Evolutionary conservation across 1,140 invertebrate species (phyloP).

Genomic region (Macrocentrus cingulum): DNA sequence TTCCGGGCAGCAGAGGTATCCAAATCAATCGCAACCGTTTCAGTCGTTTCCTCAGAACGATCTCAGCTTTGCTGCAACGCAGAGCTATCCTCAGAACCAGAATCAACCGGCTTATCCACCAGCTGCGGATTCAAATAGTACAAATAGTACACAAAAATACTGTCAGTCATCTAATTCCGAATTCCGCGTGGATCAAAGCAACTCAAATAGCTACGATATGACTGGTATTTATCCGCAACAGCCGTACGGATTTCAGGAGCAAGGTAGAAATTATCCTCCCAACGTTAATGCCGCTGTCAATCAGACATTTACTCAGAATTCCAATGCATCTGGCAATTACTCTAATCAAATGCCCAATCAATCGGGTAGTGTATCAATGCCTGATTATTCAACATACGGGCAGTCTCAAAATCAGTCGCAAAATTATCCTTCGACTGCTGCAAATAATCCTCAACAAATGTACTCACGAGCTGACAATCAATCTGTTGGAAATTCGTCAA

Average conservation of each 20-base stretch:
- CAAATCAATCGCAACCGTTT: constrained; percentile 44
- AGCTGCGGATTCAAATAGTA: constrained; percentile 38
- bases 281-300: constrained; percentile 43
- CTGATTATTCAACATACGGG: constrained; percentile 45
- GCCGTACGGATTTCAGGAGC: constrained; percentile 35
- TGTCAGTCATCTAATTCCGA: constrained; percentile 33
- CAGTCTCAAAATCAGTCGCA: constrained; percentile 41
- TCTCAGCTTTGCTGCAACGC: constrained; percentile 38
- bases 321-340: constrained; percentile 39
- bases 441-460: constrained; percentile 31
- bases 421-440: constrained; percentile 34
- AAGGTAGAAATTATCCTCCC: constrained; percentile 36
- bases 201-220: constrained; percentile 44
- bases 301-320: constrained; percentile 39
- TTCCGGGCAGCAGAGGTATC: constrained; percentile 44
- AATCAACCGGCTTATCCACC: constrained; percentile 39
- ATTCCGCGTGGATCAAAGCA: constrained; percentile 43
- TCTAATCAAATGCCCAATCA: constrained; percentile 40
- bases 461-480: constrained; percentile 38
- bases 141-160: constrained; percentile 38
- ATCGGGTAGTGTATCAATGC: constrained; percentile 37
- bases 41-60: constrained; percentile 42
- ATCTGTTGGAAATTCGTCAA: constrained; percentile 36
- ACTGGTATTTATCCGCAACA: constrained; percentile 42
- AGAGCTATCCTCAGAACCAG: constrained; percentile 40